Percentiles rank a stretch among this genome's conserved stretches.
Conservation (phyloP, 2,113 vertebrate genomes). For the Bubo bubo region DNA sequence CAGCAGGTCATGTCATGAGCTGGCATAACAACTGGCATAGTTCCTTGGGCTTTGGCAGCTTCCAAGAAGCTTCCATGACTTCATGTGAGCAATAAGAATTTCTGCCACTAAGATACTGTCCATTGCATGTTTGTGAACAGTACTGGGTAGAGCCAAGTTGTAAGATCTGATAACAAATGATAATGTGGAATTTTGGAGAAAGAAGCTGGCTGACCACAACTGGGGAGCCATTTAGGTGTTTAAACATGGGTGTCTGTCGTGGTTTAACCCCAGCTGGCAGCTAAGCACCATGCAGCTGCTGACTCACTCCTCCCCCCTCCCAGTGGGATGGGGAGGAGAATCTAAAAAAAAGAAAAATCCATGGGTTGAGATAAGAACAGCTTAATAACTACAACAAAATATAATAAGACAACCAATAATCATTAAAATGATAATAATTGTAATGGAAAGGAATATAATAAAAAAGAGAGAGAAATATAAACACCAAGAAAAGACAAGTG, state of each 20-base stretch:
- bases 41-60: neutral
- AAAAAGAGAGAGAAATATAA: too few relatives aligned
- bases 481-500: too few relatives aligned
- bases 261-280: too few relatives aligned
- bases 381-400: too few relatives aligned
- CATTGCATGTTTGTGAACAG: neutral
- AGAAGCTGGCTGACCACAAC: neutral
- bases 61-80: neutral
- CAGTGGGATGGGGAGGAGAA: too few relatives aligned
- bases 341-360: too few relatives aligned
- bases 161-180: neutral
- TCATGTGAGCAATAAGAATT: neutral
- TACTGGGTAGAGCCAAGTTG: neutral
- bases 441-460: too few relatives aligned
- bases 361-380: too few relatives aligned
- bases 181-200: neutral
- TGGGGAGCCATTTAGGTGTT: neutral
- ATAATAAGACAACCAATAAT: too few relatives aligned
- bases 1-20: neutral
- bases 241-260: neutral
- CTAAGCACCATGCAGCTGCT: too few relatives aligned
- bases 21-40: neutral
- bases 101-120: neutral
- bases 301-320: too few relatives aligned
- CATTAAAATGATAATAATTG: too few relatives aligned